phyloP scores from a whole-genome alignment of 2,797 vertebrate genomes.

The Erpetoichthys calabaricus region DNA sequence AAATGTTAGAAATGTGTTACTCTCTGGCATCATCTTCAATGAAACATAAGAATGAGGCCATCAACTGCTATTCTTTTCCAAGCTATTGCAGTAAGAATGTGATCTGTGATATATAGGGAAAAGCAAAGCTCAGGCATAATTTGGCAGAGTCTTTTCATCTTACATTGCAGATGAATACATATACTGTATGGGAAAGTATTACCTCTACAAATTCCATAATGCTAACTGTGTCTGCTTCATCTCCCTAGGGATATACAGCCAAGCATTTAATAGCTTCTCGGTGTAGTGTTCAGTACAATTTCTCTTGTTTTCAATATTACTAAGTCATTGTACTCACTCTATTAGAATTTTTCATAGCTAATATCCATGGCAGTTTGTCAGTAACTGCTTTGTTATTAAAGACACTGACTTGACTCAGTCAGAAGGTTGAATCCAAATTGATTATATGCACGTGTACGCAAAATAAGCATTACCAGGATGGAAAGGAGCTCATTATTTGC shows the following conservation, averaged over 20 bases:
- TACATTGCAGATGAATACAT: not conserved
- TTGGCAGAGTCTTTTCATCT: too few relatives aligned
- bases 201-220: not conserved
- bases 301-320: slow-evolving; percentile 1
- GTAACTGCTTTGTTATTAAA: slow-evolving; percentile 24
- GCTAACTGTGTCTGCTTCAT: not conserved
- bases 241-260: slow-evolving; percentile 9
- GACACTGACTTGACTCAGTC: slow-evolving; percentile 19
- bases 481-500: slow-evolving; percentile 30
- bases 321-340: not conserved
- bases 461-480: slow-evolving; percentile 28
- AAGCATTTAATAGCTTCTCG: slow-evolving; percentile 20
- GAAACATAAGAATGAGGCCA: too few relatives aligned
- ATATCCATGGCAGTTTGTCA: slow-evolving; percentile 17
- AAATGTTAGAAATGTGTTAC: too few relatives aligned
- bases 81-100: too few relatives aligned
- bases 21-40: too few relatives aligned
- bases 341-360: slow-evolving; percentile 15
- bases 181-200: not conserved
- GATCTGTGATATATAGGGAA: too few relatives aligned
- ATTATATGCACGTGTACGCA: slow-evolving; percentile 29
- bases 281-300: slow-evolving; percentile 9
- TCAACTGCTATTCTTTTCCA: too few relatives aligned
- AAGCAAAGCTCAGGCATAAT: too few relatives aligned
- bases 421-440: slow-evolving; percentile 33